Evolutionary conservation across 1,140 invertebrate species (phyloP), one percentile per base, ranked within the genome.

Genomic region (Lepidurus apus): DNA sequence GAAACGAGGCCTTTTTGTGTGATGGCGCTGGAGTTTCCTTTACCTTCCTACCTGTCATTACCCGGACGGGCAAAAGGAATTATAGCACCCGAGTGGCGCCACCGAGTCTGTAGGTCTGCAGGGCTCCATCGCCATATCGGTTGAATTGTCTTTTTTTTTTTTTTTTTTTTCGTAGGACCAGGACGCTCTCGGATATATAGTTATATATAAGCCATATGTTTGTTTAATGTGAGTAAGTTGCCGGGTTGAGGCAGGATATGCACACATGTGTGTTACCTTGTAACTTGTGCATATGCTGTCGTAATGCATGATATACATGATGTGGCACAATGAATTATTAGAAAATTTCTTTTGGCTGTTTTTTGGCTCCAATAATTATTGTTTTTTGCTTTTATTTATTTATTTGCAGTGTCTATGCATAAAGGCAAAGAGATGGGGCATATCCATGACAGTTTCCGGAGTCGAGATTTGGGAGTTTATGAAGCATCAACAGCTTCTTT

Each of bases 401-500:
- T 79, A 74, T 78, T 78, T 81, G 3, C 90, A 95, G 94, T 95
- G 85, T 93, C 94, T 83, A 95, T 95, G 92, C 74, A 75, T 75
- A 47, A 80, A 75, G 74, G 26, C 73, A 24, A 80, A 43, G 78
- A 79, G 43, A 44, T 79, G 65, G 90, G 80, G 89, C 91, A 80
- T 87, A 88, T 43, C 82, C 86, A 87, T 82, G 87, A 88, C 80
- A 84, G 90, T 80, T 91, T 91, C 84, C 87, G 92, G 81, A 88
- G 91, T 74, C 87, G 94, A 81, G 94, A 96, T 82, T 87, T 95
- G 83, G 90, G 93, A 74, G 91, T 93, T 73, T 95, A 95, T 85
- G 93, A 95, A 82, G 74, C 94, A 96, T 34, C 34, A 34, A 34
- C 34, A 86, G 90, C 93, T 82, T 90, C 95, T 85, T 89, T 96